phyloP scores from a whole-genome alignment of 1,140 invertebrate genomes.

The Diorhabda sublineata region DNA sequence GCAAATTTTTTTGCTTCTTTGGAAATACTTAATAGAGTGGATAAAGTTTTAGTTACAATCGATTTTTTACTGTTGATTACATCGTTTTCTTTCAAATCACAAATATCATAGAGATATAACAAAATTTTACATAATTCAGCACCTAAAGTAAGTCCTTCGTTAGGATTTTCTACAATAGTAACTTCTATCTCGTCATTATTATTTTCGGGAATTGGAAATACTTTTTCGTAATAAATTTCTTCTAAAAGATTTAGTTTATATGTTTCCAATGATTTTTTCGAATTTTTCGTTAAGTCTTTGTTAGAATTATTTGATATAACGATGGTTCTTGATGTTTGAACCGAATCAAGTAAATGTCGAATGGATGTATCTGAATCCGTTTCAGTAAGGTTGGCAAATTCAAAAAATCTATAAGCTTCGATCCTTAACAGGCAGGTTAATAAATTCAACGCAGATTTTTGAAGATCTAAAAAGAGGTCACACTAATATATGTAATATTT shows the following conservation, averaged over 20 bases:
- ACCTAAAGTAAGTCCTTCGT: constrained; percentile 37
- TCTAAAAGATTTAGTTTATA: constrained; percentile 27
- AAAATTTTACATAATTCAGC: constrained; percentile 49
- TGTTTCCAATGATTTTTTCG: constrained; percentile 9
- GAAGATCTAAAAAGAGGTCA: constrained; percentile 35
- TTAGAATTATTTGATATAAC: constrained; percentile 23
- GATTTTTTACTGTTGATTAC: constrained; percentile 43
- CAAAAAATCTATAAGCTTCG: constrained; percentile 23
- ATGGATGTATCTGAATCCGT: constrained; percentile 14
- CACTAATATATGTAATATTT: no score
- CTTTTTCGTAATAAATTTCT: constrained; percentile 31
- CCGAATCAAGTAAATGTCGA: constrained; percentile 28
- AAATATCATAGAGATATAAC: constrained; percentile 49
- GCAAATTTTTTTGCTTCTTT: constrained; percentile 49
- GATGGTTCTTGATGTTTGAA: constrained; percentile 24
- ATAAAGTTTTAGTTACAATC: constrained; percentile 46
- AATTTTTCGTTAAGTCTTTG: constrained; percentile 10
- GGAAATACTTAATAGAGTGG: constrained; percentile 50
- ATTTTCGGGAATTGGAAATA: constrained; percentile 26
- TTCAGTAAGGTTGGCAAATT: background rate
- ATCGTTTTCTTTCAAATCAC: constrained; percentile 46
- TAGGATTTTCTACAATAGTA: constrained; percentile 13
- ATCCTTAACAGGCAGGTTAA: constrained; percentile 35
- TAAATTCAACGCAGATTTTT: constrained; percentile 38
- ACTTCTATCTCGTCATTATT: constrained; percentile 21